A percentile compares a stretch with the other conserved stretches of the same genome.
phyloP scores from a whole-genome alignment of 1,140 invertebrate species.

The Temnothorax nylanderi region DNA sequence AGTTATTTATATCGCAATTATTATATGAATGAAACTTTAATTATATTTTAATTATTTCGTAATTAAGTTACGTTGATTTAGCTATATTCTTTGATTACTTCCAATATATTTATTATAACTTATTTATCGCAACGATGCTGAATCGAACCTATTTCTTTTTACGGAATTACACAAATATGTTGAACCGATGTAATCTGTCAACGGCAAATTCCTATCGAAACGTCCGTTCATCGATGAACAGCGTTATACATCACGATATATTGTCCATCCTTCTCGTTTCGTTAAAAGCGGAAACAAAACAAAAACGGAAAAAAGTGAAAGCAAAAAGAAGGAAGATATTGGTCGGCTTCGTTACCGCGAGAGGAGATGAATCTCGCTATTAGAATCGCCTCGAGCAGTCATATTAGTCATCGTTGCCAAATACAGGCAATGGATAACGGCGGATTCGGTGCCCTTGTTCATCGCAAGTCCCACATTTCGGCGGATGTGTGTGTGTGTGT shows the following conservation, averaged over 20 bases:
- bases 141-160: not conserved
- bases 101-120: not conserved
- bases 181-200: slow-evolving; percentile 49
- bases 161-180: slow-evolving; percentile 41
- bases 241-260: slow-evolving; percentile 40
- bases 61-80: not conserved
- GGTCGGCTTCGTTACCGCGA: slow-evolving; percentile 31
- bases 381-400: slow-evolving; percentile 48
- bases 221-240: not conserved
- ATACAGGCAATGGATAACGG: slow-evolving; percentile 51
- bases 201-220: slow-evolving; percentile 49
- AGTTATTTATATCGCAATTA: not conserved
- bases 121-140: too few species aligned
- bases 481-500: too few species aligned
- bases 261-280: slow-evolving; percentile 26
- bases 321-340: slow-evolving; percentile 11
- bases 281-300: slow-evolving; percentile 1
- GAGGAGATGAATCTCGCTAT: slow-evolving; percentile 51
- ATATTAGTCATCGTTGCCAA: slow-evolving; percentile 61
- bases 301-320: not conserved
- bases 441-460: slow-evolving; percentile 61
- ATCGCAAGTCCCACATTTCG: slow-evolving; percentile 41
- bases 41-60: not conserved
- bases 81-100: not conserved
- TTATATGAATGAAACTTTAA: not conserved